Evolutionary conservation across 2,797 vertebrate genomes (phyloP), one percentile per base, ranked within the genome.

Genomic region (Ambastaia sidthimunki): DNA sequence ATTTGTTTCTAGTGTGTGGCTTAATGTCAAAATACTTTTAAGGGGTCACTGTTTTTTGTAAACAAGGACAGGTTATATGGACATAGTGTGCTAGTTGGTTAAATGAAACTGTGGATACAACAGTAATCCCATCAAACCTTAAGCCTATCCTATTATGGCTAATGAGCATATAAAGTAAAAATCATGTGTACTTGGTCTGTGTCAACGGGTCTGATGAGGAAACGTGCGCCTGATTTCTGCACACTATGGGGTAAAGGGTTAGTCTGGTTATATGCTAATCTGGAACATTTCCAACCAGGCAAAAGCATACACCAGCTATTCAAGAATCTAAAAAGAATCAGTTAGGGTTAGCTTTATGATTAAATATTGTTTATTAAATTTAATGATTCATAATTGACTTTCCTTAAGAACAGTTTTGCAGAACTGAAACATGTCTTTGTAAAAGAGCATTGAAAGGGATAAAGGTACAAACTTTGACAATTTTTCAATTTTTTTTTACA

Each of bases 31-130:
- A 57, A 57, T 57, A 23, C 10, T 10, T 57, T n/a, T 63, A 15
- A 15, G 41, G 41, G 41, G 41, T 11, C 10, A 44, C 1, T 41
- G 9, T 44, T 44, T 44, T 37, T 44, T 9, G 41, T 11, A 10
- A 44, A 44, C 41, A 44, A 44, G 41, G 9, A 44, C 52, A 21
- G 54, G 34, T 44, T 72, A 21, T 71, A 31, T 44, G 15, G 15
- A 71, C 41, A 74, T 54, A 34, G n/a, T n/a, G 21, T 62, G 25
- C 25, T 50, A 44, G 19, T 37, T 71, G 13, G 59, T 37, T 37
- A n/a, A 72, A 72, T 72, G 31, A 72, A 72, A 72, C 54, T 34
- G 41, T 44, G 54, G 13, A 59, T 44, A 37, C n/a, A 25, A 21
- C 11, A 16, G 23, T 66, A 54, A 54, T 54, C 28, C 74, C 52